These are phyloP conservation scores for Bufo gargarizans DNA, from an alignment of 2,113 vertebrate species.

Conservation along the genomic window DNA sequence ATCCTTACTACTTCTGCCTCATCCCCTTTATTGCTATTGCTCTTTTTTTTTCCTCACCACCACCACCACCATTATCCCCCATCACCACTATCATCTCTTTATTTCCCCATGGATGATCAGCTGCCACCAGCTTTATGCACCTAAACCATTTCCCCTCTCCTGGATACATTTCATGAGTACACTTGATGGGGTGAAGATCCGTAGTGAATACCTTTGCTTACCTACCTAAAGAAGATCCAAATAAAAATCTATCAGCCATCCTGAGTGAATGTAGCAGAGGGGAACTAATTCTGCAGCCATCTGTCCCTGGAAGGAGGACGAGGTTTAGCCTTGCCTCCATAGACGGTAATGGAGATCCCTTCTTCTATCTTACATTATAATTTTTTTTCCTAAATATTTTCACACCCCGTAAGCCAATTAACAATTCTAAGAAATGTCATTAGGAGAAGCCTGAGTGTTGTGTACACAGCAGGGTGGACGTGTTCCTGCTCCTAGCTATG, in stretches of 20 bases:
- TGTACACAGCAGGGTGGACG: constrained; percentile 15
- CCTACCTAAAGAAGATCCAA: constrained; percentile 11
- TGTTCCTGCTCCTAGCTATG: background rate
- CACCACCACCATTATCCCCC: too few species aligned
- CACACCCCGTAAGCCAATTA: background rate
- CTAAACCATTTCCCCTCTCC: background rate
- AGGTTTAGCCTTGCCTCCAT: background rate
- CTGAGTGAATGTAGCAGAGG: background rate
- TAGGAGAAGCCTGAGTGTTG: background rate
- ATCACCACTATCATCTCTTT: too few species aligned
- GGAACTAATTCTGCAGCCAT: background rate
- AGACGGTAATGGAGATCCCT: background rate
- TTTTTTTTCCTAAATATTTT: constrained; percentile 10
- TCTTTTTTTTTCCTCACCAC: background rate
- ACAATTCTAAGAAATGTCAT: background rate
- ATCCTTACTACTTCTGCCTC: background rate
- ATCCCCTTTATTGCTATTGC: background rate
- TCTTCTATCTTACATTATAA: background rate
- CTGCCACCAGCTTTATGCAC: background rate
- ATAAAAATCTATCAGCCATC: constrained; percentile 18
- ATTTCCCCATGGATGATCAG: background rate
- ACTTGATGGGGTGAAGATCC: background rate
- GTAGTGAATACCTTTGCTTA: background rate
- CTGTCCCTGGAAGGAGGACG: background rate
- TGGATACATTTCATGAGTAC: background rate